phyloP scores from a whole-genome alignment of 2,888 invertebrate genomes.

The Amiota mariae region DNA sequence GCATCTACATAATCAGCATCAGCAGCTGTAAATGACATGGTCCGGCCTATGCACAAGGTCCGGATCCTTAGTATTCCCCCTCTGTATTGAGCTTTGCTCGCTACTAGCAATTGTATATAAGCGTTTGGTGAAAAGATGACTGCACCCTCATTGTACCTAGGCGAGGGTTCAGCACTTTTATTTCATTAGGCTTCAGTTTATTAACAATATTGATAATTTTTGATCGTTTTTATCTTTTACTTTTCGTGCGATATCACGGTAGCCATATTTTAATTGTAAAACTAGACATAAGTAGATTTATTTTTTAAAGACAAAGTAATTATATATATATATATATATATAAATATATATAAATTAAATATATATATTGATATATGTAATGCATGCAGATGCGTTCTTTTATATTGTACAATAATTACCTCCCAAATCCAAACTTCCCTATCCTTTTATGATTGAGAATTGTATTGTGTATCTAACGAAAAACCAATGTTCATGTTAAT shows the following conservation, averaged over 20 bases:
- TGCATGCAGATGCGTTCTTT: constrained; percentile 30
- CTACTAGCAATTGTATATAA: constrained; percentile 50
- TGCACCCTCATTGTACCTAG: background rate
- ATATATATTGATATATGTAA: constrained; percentile 24
- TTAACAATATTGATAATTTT: constrained; percentile 42
- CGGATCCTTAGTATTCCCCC: constrained; percentile 29
- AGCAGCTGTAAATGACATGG: constrained; percentile 15
- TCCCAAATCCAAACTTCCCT: too few relatives aligned
- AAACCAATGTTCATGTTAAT: too few relatives aligned
- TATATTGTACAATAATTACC: background rate
- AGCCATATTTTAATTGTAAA: constrained; percentile 53
- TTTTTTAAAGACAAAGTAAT: constrained; percentile 43
- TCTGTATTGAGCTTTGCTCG: constrained; percentile 34
- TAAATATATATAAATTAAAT: background rate
- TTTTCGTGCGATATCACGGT: constrained; percentile 48
- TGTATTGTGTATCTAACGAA: too few relatives aligned
- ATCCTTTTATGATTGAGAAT: too few relatives aligned
- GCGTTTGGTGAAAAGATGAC: constrained; percentile 26
- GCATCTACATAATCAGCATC: constrained; percentile 46
- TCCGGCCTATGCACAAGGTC: background rate
- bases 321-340: background rate
- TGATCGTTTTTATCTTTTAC: constrained; percentile 40
- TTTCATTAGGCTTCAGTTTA: constrained; percentile 35
- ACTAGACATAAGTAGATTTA: constrained; percentile 58
- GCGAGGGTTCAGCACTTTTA: constrained; percentile 9